These are phyloP conservation scores for Andricus quercusramuli DNA, from an alignment of 2,888 invertebrate species.

Conservation along the genomic window DNA sequence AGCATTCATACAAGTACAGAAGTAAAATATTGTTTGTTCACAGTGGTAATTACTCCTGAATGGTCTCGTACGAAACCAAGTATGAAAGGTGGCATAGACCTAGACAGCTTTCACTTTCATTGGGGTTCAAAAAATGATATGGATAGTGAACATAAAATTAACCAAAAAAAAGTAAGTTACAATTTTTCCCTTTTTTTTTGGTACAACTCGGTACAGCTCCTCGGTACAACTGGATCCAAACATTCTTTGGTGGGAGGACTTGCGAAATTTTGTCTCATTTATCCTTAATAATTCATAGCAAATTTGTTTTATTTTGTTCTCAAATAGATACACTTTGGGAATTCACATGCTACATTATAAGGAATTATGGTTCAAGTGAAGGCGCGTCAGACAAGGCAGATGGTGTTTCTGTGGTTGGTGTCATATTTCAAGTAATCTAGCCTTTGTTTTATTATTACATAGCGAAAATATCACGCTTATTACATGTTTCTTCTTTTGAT, in stretches of 20 bases:
- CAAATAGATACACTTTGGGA: constrained; percentile 7
- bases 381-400: not conserved
- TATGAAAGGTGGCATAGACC: constrained; percentile 3
- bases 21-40: no score
- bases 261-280: no score
- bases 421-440: constrained; percentile 1
- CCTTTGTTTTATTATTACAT: not conserved
- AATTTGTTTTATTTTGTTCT: not conserved
- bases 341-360: constrained; percentile 15
- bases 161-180: not conserved
- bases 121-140: not conserved
- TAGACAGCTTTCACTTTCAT: constrained; percentile 5
- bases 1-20: no score
- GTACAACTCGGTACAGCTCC: no score
- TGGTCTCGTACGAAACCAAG: not conserved
- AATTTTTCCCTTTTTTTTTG: not conserved
- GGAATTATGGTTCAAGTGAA: not conserved
- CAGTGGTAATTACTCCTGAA: not conserved
- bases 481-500: no score
- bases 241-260: no score
- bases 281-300: not conserved
- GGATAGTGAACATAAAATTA: constrained; percentile 13
- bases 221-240: no score
- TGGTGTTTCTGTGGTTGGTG: not conserved
- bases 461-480: no score